Conservation (phyloP, 2,797 vertebrate species). For the Scolopax rusticola region DNA sequence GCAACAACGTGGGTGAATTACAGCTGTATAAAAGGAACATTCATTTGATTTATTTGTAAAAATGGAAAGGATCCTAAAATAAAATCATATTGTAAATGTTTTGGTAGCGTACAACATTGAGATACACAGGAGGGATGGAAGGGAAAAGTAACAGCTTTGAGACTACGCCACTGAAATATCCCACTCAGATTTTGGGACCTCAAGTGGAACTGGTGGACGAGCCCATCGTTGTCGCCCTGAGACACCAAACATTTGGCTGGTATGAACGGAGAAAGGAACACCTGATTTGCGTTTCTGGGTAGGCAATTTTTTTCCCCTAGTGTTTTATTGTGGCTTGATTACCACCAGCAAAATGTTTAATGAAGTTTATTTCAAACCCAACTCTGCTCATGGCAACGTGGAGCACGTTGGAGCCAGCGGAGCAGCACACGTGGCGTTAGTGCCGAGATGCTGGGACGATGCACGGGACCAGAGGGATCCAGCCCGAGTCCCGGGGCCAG, state of each 20-base stretch:
- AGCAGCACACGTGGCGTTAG: rapidly evolving
- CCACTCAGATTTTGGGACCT: neutral
- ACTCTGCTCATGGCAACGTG: neutral
- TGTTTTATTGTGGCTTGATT: neutral
- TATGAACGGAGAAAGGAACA: neutral
- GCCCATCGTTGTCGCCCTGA: neutral
- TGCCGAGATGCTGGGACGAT: neutral
- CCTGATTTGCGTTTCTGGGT: neutral
- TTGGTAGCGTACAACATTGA: neutral
- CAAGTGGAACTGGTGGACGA: neutral
- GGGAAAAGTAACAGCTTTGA: neutral
- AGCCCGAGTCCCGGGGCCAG: neutral
- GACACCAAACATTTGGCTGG: rapidly evolving
- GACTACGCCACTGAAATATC: neutral
- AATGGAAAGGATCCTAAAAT: constrained; percentile 38
- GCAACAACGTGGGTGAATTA: constrained; percentile 43
- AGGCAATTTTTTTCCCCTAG: neutral
- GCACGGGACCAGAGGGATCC: neutral
- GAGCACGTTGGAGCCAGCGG: neutral
- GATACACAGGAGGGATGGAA: neutral
- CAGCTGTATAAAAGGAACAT: constrained; percentile 15
- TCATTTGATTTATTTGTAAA: constrained; percentile 50
- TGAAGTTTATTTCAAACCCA: neutral
- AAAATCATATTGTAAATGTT: neutral
- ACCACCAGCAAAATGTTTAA: neutral